phyloP scores from a whole-genome alignment of 2,113 vertebrate species.

The Isurus oxyrinchus region DNA sequence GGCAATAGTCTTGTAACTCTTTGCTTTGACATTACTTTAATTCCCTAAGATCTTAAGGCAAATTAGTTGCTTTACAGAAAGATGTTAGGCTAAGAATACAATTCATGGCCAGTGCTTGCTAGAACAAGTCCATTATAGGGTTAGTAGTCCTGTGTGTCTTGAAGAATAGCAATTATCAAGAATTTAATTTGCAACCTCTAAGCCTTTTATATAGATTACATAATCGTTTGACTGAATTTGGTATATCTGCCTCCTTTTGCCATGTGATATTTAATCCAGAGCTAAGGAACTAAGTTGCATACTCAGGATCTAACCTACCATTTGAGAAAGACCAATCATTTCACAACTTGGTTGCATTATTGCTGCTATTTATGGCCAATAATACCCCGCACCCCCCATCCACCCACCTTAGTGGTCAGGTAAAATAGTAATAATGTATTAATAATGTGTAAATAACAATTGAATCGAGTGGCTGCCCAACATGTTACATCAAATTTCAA shows the following conservation, averaged over 20 bases:
- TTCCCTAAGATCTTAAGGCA: background rate
- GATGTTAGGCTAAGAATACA: background rate
- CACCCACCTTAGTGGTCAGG: background rate
- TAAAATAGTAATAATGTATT: background rate
- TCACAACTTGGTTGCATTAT: background rate
- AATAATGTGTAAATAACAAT: background rate
- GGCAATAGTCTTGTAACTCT: background rate
- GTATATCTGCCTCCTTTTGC: background rate
- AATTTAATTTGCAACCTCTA: background rate
- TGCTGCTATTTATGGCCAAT: background rate
- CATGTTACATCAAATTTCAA: background rate
- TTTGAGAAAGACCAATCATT: background rate
- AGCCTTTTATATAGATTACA: background rate
- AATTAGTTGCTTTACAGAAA: background rate
- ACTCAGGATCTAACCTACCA: background rate
- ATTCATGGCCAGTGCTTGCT: background rate
- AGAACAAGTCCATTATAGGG: background rate
- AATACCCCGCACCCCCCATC: background rate
- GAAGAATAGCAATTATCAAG: background rate
- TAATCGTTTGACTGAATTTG: background rate
- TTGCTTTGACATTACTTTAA: background rate
- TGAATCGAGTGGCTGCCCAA: background rate
- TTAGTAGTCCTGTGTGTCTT: background rate
- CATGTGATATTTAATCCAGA: background rate
- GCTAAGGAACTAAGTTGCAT: background rate